A percentile compares a stretch with the other conserved stretches of the same genome.
phyloP scores from a whole-genome alignment of 2,797 vertebrate genomes.

The Gymnodraco acuticeps region DNA sequence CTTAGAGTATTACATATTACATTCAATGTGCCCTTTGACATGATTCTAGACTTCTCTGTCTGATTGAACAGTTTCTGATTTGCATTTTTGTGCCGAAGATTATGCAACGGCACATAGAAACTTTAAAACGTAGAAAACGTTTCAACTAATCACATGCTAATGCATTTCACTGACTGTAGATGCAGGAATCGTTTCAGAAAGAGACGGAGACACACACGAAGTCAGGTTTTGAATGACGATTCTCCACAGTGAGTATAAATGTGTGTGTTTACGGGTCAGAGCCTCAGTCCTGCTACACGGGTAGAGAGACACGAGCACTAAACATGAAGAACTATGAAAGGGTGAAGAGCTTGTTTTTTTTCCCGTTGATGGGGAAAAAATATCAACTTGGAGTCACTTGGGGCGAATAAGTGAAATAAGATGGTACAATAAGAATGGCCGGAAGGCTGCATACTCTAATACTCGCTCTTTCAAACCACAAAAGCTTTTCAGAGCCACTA shows the following conservation, averaged over 20 bases:
- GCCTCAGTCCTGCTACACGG: neutral
- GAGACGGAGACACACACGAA: neutral
- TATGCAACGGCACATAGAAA: constrained; percentile 2
- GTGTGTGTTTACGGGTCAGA: constrained; percentile 4
- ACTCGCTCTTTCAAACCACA: constrained; percentile 76
- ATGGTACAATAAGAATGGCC: constrained; percentile 39
- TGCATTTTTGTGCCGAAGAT: neutral
- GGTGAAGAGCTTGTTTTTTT: constrained; percentile 1
- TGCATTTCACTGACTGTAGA: neutral
- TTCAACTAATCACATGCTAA: neutral
- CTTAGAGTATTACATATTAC: neutral
- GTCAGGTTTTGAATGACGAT: neutral
- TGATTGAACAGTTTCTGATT: constrained; percentile 17
- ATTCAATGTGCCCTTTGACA: constrained; percentile 42
- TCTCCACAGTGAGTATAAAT: neutral
- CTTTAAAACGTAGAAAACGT: neutral
- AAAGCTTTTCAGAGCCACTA: constrained; percentile 79
- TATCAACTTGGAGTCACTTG: constrained; percentile 27
- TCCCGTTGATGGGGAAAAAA: constrained; percentile 2
- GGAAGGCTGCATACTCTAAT: constrained; percentile 65
- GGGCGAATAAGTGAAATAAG: constrained; percentile 24
- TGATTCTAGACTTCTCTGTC: constrained; percentile 19
- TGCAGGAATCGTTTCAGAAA: neutral
- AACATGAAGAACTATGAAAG: constrained; percentile 8
- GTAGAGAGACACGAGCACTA: constrained; percentile 17